A percentile compares a stretch with the other conserved stretches of the same genome.
Evolutionary conservation across 2,888 invertebrate genomes (phyloP).

Genomic region (Phorcus lineatus): DNA sequence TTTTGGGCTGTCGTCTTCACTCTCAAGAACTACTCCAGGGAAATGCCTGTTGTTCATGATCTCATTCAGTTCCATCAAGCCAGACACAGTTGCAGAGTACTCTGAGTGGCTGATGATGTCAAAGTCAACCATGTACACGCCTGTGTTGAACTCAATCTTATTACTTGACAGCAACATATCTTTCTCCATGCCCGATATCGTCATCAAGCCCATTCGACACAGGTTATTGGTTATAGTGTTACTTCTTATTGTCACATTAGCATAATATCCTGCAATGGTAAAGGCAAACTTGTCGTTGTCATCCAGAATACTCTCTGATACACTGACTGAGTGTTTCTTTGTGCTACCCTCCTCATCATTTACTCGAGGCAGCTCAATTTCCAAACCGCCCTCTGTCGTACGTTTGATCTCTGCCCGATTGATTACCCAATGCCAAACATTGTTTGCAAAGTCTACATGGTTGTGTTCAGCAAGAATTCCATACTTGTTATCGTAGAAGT

Average conservation of each 20-base stretch:
- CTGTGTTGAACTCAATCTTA: constrained; percentile 86
- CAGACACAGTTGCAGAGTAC: constrained; percentile 84
- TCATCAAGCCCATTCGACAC: constrained; percentile 80
- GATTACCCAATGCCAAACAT: constrained; percentile 95
- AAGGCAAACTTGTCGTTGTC: constrained; percentile 90
- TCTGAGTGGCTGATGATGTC: constrained; percentile 94
- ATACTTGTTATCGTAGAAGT: constrained; percentile 90
- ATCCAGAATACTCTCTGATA: constrained; percentile 91
- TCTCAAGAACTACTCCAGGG: constrained; percentile 37
- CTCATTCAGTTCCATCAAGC: constrained; percentile 75
- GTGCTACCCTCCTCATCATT: constrained; percentile 59
- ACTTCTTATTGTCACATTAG: constrained; percentile 89
- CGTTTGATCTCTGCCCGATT: constrained; percentile 90
- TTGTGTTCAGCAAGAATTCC: constrained; percentile 91
- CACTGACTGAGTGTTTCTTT: constrained; percentile 85
- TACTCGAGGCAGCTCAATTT: constrained; percentile 92
- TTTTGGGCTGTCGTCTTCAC: constrained; percentile 58
- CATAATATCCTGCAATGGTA: constrained; percentile 93
- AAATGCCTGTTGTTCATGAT: constrained; percentile 57
- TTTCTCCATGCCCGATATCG: constrained; percentile 93
- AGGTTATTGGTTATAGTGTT: constrained; percentile 90
- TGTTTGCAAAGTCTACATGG: constrained; percentile 94
- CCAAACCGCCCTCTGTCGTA: constrained; percentile 90
- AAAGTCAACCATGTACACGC: constrained; percentile 90
- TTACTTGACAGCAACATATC: constrained; percentile 89